These are phyloP conservation scores for Sphinx pinastri DNA, from an alignment of 2,888 invertebrate genomes.

Conservation along the genomic window DNA sequence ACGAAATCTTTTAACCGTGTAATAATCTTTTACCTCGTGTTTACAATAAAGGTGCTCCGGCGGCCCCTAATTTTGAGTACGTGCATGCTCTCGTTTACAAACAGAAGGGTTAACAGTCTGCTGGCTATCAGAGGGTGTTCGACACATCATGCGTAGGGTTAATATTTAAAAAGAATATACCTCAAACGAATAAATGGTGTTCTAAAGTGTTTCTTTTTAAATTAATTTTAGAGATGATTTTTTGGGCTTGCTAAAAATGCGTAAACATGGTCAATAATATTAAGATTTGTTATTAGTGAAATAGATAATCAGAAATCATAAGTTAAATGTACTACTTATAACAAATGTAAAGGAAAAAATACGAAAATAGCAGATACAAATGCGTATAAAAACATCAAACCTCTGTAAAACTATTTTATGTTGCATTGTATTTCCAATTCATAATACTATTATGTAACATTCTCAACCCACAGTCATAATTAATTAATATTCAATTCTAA, in stretches of 20 bases:
- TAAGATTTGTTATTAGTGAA: too few species aligned
- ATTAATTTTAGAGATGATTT: background rate
- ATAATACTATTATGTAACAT: too few species aligned
- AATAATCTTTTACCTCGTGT: conserved; percentile 43
- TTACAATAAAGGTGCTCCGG: conserved; percentile 59
- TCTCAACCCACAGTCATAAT: too few species aligned
- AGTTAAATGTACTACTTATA: too few species aligned
- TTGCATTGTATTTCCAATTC: background rate
- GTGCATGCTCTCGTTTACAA: conserved; percentile 63
- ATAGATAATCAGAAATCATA: too few species aligned
- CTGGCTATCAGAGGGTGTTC: conserved; percentile 68
- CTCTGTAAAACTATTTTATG: background rate
- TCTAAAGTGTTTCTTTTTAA: background rate
- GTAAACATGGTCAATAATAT: background rate
- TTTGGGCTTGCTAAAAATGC: background rate
- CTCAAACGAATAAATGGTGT: background rate
- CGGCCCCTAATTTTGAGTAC: conserved; percentile 61
- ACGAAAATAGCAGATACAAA: too few species aligned
- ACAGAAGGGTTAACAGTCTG: conserved; percentile 79
- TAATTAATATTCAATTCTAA: too few species aligned
- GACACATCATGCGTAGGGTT: conserved; percentile 56
- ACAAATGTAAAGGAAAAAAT: too few species aligned
- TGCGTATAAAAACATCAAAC: background rate
- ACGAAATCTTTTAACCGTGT: conserved; percentile 20
- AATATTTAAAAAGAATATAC: conserved; percentile 56